Conservation (phyloP, 1,140 invertebrate species). For the Rhagoletis zephyria region DNA sequence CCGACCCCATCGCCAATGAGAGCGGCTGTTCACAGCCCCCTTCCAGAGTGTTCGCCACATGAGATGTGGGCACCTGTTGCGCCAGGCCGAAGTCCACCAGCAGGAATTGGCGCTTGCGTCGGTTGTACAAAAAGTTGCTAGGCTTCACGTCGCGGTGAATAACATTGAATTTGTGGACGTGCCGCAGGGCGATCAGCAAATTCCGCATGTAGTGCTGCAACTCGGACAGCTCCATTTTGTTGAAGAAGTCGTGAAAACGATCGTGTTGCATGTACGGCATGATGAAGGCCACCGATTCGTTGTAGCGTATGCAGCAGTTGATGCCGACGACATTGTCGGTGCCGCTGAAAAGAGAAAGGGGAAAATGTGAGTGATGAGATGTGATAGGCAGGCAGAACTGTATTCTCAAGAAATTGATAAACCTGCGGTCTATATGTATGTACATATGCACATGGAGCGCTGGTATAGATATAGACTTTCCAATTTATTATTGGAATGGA, state of each 20-base stretch:
- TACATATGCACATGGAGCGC: too few species aligned
- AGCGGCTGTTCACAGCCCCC: slow-evolving; percentile 3
- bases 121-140: slow-evolving; percentile 91
- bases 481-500: too few species aligned
- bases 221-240: slow-evolving; percentile 81
- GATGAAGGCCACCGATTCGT: slow-evolving; percentile 88
- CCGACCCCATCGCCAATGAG: slow-evolving; percentile 52
- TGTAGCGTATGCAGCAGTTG: slow-evolving; percentile 83
- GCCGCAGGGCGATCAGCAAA: slow-evolving; percentile 83
- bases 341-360: slow-evolving; percentile 73
- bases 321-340: slow-evolving; percentile 87
- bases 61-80: slow-evolving; percentile 75
- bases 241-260: slow-evolving; percentile 82
- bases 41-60: neutral
- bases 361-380: neutral
- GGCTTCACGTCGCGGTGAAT: slow-evolving; percentile 96
- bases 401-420: too few species aligned
- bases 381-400: neutral
- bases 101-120: slow-evolving; percentile 80
- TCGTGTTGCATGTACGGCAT: slow-evolving; percentile 91
- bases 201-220: slow-evolving; percentile 87
- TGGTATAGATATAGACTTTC: too few species aligned
- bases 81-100: slow-evolving; percentile 93
- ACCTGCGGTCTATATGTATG: too few species aligned
- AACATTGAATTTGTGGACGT: slow-evolving; percentile 88